These are phyloP conservation scores for Psilopsiagon aurifrons DNA, from an alignment of 2,113 vertebrate species.

Conservation along the genomic window DNA sequence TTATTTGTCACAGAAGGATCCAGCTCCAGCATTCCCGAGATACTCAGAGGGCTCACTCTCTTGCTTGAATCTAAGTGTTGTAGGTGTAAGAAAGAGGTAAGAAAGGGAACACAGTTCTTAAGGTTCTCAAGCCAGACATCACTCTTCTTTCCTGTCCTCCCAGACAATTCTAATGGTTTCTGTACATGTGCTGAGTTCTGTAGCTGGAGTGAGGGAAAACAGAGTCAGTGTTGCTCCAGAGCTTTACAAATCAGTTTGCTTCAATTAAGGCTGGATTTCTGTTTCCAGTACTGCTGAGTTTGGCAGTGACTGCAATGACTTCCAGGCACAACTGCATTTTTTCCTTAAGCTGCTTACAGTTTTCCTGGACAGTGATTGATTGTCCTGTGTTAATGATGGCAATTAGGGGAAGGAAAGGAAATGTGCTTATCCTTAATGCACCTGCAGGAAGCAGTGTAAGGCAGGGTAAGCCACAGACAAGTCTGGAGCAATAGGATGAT, in stretches of 20 bases:
- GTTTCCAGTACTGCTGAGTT: background rate
- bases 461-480: background rate
- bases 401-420: background rate
- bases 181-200: background rate
- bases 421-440: background rate
- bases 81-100: background rate
- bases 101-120: background rate
- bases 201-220: background rate
- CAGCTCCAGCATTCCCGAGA: background rate
- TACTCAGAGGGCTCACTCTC: background rate
- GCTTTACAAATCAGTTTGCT: background rate
- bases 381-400: background rate
- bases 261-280: background rate
- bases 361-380: background rate
- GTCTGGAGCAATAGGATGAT: background rate
- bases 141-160: background rate
- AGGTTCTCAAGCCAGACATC: background rate
- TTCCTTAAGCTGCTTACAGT: background rate
- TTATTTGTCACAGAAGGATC: background rate
- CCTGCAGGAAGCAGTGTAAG: constrained; percentile 17
- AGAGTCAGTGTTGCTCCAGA: background rate
- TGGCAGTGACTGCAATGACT: background rate
- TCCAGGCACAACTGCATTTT: background rate
- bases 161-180: background rate
- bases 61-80: background rate